A percentile compares a stretch with the other conserved stretches of the same genome.
Conservation (phyloP, 1,140 invertebrate species). For the Lerema accius region DNA sequence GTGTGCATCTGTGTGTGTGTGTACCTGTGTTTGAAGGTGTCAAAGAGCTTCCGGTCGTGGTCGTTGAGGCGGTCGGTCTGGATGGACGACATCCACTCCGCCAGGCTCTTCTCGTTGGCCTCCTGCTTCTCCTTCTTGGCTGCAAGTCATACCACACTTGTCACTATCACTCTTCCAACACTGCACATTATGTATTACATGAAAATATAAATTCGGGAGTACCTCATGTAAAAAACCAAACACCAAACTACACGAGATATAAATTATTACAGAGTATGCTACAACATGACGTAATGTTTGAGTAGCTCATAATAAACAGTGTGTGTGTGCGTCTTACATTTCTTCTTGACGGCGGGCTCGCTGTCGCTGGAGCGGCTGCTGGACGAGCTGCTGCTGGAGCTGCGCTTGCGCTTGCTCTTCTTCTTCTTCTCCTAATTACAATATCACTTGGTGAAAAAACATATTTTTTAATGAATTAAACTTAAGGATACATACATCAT, state of each 20-base stretch:
- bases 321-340: conserved; percentile 65
- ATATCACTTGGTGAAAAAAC: too few species aligned
- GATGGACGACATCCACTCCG: conserved; percentile 84
- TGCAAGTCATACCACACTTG: conserved; percentile 35
- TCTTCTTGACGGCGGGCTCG: conserved; percentile 78
- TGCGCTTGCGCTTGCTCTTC: conserved; percentile 81
- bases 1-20: too few species aligned
- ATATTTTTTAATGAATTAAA: too few species aligned
- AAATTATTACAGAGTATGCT: too few species aligned
- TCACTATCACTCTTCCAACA: too few species aligned
- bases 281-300: too few species aligned
- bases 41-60: conserved; percentile 84
- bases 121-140: conserved; percentile 57
- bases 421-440: conserved; percentile 84
- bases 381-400: conserved; percentile 79
- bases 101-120: conserved; percentile 81
- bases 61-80: conserved; percentile 83
- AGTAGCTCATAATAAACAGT: too few species aligned
- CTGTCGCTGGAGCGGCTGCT: conserved; percentile 76
- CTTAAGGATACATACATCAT: too few species aligned
- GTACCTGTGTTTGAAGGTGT: conserved; percentile 83
- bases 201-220: too few species aligned
- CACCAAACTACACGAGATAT: too few species aligned
- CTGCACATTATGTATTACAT: too few species aligned
- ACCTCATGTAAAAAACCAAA: too few species aligned